These are phyloP conservation scores for Oryzias sinensis DNA, from an alignment of 2,797 vertebrate species.

Conservation along the genomic window DNA sequence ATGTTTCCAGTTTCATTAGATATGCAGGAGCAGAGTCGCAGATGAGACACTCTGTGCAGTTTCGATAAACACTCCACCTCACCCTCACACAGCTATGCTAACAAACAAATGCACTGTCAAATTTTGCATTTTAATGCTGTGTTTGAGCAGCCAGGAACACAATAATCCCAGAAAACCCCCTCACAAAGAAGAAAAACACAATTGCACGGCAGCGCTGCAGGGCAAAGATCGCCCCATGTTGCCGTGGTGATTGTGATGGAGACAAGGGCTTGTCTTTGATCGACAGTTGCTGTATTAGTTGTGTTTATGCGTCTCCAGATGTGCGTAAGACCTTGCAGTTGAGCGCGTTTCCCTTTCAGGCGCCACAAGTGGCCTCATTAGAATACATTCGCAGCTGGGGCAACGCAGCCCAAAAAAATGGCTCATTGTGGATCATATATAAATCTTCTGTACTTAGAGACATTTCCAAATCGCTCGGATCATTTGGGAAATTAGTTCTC, in stretches of 20 bases:
- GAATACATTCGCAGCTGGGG: slow-evolving; percentile 35
- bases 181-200: not conserved
- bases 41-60: slow-evolving; percentile 23
- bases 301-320: slow-evolving; percentile 6
- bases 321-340: slow-evolving; percentile 21
- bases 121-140: slow-evolving; percentile 12
- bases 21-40: slow-evolving; percentile 6
- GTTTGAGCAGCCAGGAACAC: slow-evolving; percentile 3
- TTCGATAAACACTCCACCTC: slow-evolving; percentile 17
- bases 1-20: no score
- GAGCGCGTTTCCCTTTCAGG: slow-evolving; percentile 40
- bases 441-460: slow-evolving; percentile 22
- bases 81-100: slow-evolving; percentile 1
- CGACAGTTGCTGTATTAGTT: slow-evolving; percentile 34
- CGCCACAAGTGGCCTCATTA: slow-evolving; percentile 47
- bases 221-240: slow-evolving; percentile 29
- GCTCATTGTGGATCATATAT: slow-evolving; percentile 20
- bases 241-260: slow-evolving; percentile 35
- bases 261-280: slow-evolving; percentile 32
- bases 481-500: slow-evolving; percentile 7
- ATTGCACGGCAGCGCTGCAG: slow-evolving; percentile 6
- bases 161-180: slow-evolving; percentile 1
- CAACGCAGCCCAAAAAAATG: slow-evolving; percentile 17
- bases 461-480: slow-evolving; percentile 4
- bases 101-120: not conserved